Evolutionary conservation across 2,888 invertebrate genomes (phyloP).

Genomic region (Hedya salicella): DNA sequence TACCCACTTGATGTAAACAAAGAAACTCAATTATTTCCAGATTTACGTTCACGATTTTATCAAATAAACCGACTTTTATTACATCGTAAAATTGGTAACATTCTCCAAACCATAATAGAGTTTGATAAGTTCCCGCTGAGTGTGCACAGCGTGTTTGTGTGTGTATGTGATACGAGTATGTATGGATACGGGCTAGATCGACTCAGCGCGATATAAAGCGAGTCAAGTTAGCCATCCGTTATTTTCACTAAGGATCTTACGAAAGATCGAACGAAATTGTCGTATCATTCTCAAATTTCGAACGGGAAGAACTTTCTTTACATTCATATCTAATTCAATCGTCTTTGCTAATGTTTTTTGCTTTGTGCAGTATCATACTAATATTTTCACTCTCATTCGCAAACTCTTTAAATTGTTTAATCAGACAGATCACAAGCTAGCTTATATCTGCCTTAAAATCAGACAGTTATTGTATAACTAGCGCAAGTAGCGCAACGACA

Average conservation of each 20-base stretch:
- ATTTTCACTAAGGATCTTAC: neutral
- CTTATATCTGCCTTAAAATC: too few relatives aligned
- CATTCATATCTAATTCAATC: too few relatives aligned
- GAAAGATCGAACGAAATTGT: too few relatives aligned
- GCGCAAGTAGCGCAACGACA: too few relatives aligned
- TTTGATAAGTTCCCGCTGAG: constrained; percentile 10
- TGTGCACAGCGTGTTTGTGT: neutral
- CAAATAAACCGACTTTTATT: constrained; percentile 18
- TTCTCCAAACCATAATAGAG: constrained; percentile 21
- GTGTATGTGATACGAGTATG: neutral
- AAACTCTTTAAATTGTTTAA: too few relatives aligned
- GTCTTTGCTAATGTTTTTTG: too few relatives aligned
- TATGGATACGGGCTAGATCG: neutral
- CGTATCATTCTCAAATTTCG: too few relatives aligned
- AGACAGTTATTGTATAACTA: too few relatives aligned
- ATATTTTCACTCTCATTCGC: too few relatives aligned
- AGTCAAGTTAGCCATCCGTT: neutral
- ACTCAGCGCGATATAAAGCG: neutral
- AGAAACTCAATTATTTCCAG: constrained; percentile 10
- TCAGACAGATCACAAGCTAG: too few relatives aligned
- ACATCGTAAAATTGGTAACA: constrained; percentile 28
- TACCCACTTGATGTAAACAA: constrained; percentile 1
- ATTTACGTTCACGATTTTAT: constrained; percentile 19
- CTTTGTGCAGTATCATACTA: too few relatives aligned
- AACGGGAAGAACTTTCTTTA: too few relatives aligned